Conservation (phyloP, 2,888 invertebrate species). For the Phyllotreta cruciferae region DNA sequence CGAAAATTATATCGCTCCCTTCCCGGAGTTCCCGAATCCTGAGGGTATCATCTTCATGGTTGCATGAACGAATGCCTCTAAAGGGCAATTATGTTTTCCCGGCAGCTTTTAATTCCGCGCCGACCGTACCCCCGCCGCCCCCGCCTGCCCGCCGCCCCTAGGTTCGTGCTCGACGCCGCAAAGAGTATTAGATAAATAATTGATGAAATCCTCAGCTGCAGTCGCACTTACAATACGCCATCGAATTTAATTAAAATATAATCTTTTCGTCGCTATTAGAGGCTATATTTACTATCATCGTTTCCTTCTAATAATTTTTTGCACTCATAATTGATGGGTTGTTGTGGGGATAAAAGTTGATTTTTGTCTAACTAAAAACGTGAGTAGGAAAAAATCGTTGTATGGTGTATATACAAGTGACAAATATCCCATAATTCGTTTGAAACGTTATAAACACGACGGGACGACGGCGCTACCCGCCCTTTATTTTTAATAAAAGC, state of each 20-base stretch:
- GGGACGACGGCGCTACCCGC: slow-evolving; percentile 1
- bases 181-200: slow-evolving; percentile 55
- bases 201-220: slow-evolving; percentile 53
- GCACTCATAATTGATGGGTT: too few relatives aligned
- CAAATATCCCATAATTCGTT: slow-evolving; percentile 8
- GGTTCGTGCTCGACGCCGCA: slow-evolving; percentile 31
- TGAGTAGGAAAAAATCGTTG: neutral
- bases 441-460: neutral
- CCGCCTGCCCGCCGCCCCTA: slow-evolving; percentile 42
- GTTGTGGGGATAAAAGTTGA: neutral
- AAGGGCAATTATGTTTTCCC: slow-evolving; percentile 56
- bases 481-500: slow-evolving; percentile 23
- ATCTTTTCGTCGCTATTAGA: slow-evolving; percentile 22
- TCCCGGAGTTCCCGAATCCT: slow-evolving; percentile 11
- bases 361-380: neutral
- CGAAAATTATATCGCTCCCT: slow-evolving; percentile 19
- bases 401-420: neutral
- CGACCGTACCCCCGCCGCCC: slow-evolving; percentile 16
- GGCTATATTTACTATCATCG: slow-evolving; percentile 5
- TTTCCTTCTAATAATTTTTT: neutral
- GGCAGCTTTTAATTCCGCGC: slow-evolving; percentile 56
- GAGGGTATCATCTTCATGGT: slow-evolving; percentile 32
- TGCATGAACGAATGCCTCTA: slow-evolving; percentile 46
- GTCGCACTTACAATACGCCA: slow-evolving; percentile 49
- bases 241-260: slow-evolving; percentile 34